Conservation (phyloP, 2,113 vertebrate genomes). For the Chaetodon auriga region DNA sequence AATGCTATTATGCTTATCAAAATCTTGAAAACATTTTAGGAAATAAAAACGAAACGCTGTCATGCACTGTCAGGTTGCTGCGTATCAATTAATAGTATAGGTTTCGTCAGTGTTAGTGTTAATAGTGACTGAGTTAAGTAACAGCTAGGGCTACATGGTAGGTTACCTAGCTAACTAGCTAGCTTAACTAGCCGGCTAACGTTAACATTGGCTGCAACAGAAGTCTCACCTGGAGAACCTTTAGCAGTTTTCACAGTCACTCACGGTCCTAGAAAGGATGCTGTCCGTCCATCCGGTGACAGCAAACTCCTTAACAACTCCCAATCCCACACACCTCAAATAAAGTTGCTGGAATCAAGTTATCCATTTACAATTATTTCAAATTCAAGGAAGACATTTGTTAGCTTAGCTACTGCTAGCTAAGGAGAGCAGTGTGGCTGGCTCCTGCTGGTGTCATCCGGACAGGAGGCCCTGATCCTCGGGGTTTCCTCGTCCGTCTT, state of each 20-base stretch:
- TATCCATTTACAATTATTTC: conserved; percentile 62
- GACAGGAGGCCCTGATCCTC: conserved; percentile 81
- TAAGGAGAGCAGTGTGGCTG: conserved; percentile 50
- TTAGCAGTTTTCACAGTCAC: conserved; percentile 58
- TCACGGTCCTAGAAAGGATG: conserved; percentile 39
- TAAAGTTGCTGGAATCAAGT: conserved; percentile 30
- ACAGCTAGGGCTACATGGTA: not conserved
- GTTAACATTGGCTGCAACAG: conserved; percentile 21
- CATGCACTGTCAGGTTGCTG: not conserved
- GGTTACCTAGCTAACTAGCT: conserved; percentile 37
- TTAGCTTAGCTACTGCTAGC: conserved; percentile 77
- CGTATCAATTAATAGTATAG: not conserved
- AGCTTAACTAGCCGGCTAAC: conserved; percentile 51
- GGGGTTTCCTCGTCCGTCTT: conserved; percentile 76
- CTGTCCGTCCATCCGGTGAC: conserved; percentile 51
- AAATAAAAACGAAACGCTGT: not conserved
- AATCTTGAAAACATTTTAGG: not conserved
- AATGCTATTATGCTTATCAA: conserved; percentile 19
- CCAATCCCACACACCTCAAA: conserved; percentile 26
- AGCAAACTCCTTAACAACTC: conserved; percentile 54
- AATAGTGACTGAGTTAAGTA: not conserved
- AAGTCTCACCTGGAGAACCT: conserved; percentile 76
- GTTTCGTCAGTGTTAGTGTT: not conserved
- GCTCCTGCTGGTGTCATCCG: conserved; percentile 72
- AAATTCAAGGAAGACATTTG: conserved; percentile 67